Conservation (phyloP, 2,113 vertebrate species). For the Ranitomeya variabilis region DNA sequence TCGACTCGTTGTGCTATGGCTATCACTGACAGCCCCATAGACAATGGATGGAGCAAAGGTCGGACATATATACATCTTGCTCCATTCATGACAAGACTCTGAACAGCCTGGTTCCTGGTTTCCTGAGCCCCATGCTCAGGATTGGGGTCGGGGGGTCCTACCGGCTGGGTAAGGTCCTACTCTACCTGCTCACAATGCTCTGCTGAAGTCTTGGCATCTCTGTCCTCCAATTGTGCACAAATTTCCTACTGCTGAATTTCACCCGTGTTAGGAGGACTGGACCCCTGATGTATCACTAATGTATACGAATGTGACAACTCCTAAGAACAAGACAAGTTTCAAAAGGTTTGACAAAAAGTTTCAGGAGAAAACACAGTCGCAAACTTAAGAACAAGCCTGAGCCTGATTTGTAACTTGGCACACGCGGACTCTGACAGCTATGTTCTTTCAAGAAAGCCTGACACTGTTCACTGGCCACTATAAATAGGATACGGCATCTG, state of each 20-base stretch:
- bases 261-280: not conserved
- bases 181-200: not conserved
- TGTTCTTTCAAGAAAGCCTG: constrained; percentile 75
- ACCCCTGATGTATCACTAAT: not conserved
- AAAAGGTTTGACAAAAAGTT: not conserved
- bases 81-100: too few relatives aligned
- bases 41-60: too few relatives aligned
- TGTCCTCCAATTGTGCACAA: not conserved
- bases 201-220: not conserved
- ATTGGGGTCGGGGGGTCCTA: too few relatives aligned
- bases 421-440: constrained; percentile 11
- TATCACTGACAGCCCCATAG: too few relatives aligned
- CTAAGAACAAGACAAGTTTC: not conserved
- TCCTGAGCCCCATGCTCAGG: too few relatives aligned
- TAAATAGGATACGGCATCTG: constrained; percentile 92
- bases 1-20: too few relatives aligned
- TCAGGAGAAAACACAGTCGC: not conserved
- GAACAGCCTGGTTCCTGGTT: too few relatives aligned
- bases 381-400: constrained; percentile 18
- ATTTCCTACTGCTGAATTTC: not conserved
- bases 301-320: not conserved
- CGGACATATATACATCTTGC: too few relatives aligned
- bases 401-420: constrained; percentile 43
- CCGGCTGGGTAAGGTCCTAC: not conserved
- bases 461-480: constrained; percentile 89